Evolutionary conservation across 1,140 invertebrate genomes (phyloP).

Genomic region (Trichonephila inaurata): DNA sequence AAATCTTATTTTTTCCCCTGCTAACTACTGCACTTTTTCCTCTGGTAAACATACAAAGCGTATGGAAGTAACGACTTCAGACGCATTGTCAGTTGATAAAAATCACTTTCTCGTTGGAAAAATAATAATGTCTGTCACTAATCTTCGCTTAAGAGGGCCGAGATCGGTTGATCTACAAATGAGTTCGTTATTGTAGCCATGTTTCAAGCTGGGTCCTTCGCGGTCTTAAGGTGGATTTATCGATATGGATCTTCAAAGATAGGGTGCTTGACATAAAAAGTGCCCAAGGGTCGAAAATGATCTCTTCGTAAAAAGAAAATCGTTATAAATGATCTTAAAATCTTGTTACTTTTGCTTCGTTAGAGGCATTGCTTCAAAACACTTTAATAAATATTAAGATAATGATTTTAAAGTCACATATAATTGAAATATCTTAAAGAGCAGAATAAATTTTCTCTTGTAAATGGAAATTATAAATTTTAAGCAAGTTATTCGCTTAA

Average conservation of each 20-base stretch:
- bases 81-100: not conserved
- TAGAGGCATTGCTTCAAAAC: too few relatives aligned
- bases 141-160: not conserved
- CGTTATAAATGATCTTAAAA: too few relatives aligned
- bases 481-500: too few relatives aligned
- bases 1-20: not conserved
- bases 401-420: too few relatives aligned
- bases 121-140: not conserved
- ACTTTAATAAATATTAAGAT: too few relatives aligned
- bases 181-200: not conserved
- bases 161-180: constrained; percentile 30
- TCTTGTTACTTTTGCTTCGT: too few relatives aligned
- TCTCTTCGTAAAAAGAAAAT: too few relatives aligned
- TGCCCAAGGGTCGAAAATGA: not conserved
- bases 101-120: not conserved
- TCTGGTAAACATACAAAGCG: not conserved
- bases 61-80: not conserved
- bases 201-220: not conserved
- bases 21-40: not conserved
- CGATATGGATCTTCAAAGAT: not conserved
- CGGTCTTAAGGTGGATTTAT: not conserved
- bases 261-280: not conserved
- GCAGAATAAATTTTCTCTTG: too few relatives aligned
- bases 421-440: too few relatives aligned
- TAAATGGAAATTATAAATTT: too few relatives aligned